Evolutionary conservation across 2,797 vertebrate genomes (phyloP).

Genomic region (Tapirus indicus): DNA sequence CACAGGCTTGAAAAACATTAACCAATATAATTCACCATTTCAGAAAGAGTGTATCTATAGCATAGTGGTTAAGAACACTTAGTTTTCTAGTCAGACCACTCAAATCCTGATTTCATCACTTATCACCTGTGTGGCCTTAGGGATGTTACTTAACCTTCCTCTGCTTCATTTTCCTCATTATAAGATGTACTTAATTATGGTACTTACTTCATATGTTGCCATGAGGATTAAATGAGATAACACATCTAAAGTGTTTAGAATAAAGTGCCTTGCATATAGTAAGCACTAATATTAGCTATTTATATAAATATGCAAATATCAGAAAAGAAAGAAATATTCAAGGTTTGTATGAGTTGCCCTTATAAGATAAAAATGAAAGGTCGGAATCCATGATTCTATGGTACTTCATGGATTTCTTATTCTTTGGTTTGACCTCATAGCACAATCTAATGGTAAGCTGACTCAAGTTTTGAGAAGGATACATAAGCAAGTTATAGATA

Average conservation of each 20-base stretch:
- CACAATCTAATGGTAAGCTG: neutral
- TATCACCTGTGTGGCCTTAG: neutral
- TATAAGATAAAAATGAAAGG: neutral
- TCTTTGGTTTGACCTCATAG: neutral
- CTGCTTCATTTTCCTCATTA: neutral
- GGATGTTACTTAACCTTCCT: neutral
- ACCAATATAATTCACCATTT: neutral
- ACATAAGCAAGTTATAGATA: neutral
- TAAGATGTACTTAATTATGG: neutral
- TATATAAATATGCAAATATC: neutral
- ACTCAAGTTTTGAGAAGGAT: neutral
- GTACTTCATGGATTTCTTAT: neutral
- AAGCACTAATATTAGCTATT: neutral
- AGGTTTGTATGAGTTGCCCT: neutral
- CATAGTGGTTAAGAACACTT: neutral
- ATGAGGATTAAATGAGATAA: neutral
- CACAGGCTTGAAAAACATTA: neutral
- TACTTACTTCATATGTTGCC: neutral
- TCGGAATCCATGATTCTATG: neutral
- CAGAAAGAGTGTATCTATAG: neutral
- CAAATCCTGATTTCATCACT: slow-evolving; percentile 10
- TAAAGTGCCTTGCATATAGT: neutral
- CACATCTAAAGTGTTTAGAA: neutral
- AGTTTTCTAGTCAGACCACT: neutral
- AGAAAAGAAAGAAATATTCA: neutral